Evolutionary conservation across 2,888 invertebrate genomes (phyloP).

Genomic region (Stictocephala bisonia): DNA sequence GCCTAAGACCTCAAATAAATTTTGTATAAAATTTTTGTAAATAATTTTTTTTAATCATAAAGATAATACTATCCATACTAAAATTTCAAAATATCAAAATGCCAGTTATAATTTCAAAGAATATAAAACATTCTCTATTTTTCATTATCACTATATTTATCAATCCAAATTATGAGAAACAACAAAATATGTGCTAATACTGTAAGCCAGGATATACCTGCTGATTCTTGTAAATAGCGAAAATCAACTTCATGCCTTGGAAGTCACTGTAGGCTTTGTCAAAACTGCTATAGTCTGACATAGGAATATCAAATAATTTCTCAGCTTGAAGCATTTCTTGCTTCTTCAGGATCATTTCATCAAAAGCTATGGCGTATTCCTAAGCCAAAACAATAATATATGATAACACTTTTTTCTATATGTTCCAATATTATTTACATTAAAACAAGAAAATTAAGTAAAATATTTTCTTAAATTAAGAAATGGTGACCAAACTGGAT

Average conservation of each 20-base stretch:
- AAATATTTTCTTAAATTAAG: not conserved
- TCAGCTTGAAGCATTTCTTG: constrained; percentile 78
- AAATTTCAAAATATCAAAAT: too few relatives aligned
- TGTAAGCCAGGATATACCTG: too few relatives aligned
- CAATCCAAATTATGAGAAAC: too few relatives aligned
- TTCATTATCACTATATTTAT: too few relatives aligned
- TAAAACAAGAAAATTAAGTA: not conserved
- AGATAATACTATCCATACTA: too few relatives aligned
- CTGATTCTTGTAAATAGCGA: constrained; percentile 82
- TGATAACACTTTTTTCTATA: not conserved
- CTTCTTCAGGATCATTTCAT: constrained; percentile 74
- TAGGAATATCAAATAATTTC: constrained; percentile 86
- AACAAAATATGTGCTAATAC: too few relatives aligned
- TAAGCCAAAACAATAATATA: constrained; percentile 62
- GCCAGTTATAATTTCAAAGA: too few relatives aligned
- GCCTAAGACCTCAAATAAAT: too few relatives aligned
- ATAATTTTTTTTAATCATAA: too few relatives aligned
- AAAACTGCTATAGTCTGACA: constrained; percentile 85
- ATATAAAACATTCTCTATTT: too few relatives aligned
- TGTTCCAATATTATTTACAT: not conserved
- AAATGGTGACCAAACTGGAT: too few relatives aligned
- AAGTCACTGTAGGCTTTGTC: constrained; percentile 73
- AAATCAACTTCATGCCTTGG: constrained; percentile 76
- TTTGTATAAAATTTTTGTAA: too few relatives aligned
- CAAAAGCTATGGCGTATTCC: constrained; percentile 75